Evolutionary conservation across 2,888 invertebrate genomes (phyloP), one percentile per base, ranked within the genome.

Genomic region (Macrosoma leucophasiata): DNA sequence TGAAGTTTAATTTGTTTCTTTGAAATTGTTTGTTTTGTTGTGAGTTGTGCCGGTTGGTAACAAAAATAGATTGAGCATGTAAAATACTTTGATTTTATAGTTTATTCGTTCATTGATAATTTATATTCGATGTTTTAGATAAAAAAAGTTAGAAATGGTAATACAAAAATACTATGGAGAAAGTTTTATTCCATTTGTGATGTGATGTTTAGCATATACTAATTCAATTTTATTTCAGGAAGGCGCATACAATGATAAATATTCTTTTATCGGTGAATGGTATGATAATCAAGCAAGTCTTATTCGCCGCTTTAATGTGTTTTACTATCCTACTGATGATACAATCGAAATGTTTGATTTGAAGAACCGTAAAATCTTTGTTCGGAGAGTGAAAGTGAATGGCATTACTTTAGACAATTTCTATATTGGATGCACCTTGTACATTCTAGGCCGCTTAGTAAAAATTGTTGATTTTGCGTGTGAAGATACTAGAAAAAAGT

Each of bases 221-320:
- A 17, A 17, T 5, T 25, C 8, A 9, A 10, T 25, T 27, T 34
- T 30, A 25, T 58, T 67, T 30, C 48, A 84, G 81, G 82, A 84
- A 44, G 85, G 78, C 35, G 77, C 85, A 23, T 88, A 84, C 52
- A 76, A 54, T 36, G 85, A 87, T 35, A 87, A 85, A 62, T 79
- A 86, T 49, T 71, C 85, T 3, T 93, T 94, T 69, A 68, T 89
- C 37, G 92, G 92, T 2, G 95, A 96, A 78, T 97, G 95, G 95
- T 94, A 90, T 61, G 96, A 96, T 63, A 88, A 89, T 48, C 89
- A 92, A 55, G 90, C 94, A 0, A 89, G 89, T 21, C 85, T 92
- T 9, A 74, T 90, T 12, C 90, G 92, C 52, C 89, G 89, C 42
- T 96, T 94, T 67, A 86, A 90, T 54, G 73, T 96, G 27, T 90